These are phyloP conservation scores for Helicolenus hilgendorfi DNA, from an alignment of 2,797 vertebrate species.

Conservation along the genomic window DNA sequence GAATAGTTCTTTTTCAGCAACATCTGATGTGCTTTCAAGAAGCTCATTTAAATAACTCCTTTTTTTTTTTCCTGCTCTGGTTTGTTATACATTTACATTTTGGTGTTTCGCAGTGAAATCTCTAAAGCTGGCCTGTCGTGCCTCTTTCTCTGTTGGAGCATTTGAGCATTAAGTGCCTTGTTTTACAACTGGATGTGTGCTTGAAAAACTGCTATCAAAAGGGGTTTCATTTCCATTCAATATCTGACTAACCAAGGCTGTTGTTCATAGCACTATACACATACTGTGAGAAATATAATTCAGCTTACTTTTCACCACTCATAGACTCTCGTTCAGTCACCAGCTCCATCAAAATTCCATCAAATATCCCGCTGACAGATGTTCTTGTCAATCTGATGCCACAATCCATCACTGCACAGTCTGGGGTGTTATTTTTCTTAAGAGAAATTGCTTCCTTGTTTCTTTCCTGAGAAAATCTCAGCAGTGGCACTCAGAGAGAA, in stretches of 20 bases:
- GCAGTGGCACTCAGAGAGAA: neutral
- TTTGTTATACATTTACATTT: slow-evolving; percentile 38
- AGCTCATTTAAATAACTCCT: slow-evolving; percentile 36
- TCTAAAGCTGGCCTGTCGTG: neutral
- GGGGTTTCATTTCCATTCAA: slow-evolving; percentile 7
- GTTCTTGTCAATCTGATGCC: slow-evolving; percentile 49
- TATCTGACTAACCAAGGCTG: neutral
- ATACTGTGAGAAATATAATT: slow-evolving; percentile 37
- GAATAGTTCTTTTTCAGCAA: slow-evolving; percentile 49
- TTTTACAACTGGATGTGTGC: neutral
- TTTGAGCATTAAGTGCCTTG: neutral
- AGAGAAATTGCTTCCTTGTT: slow-evolving; percentile 47
- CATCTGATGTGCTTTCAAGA: slow-evolving; percentile 39
- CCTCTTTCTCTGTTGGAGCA: neutral
- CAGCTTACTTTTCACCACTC: slow-evolving; percentile 9
- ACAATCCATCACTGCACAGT: slow-evolving; percentile 58
- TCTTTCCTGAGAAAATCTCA: slow-evolving; percentile 6
- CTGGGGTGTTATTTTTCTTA: slow-evolving; percentile 52
- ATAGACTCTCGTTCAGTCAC: slow-evolving; percentile 9
- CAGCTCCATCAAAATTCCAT: slow-evolving; percentile 60
- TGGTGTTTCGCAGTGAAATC: neutral
- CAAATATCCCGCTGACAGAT: slow-evolving; percentile 60
- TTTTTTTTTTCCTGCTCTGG: slow-evolving; percentile 2
- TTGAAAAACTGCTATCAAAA: neutral
- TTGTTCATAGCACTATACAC: slow-evolving; percentile 7